These are phyloP conservation scores for Alethe diademata DNA, from an alignment of 2,113 vertebrate species.

Conservation along the genomic window DNA sequence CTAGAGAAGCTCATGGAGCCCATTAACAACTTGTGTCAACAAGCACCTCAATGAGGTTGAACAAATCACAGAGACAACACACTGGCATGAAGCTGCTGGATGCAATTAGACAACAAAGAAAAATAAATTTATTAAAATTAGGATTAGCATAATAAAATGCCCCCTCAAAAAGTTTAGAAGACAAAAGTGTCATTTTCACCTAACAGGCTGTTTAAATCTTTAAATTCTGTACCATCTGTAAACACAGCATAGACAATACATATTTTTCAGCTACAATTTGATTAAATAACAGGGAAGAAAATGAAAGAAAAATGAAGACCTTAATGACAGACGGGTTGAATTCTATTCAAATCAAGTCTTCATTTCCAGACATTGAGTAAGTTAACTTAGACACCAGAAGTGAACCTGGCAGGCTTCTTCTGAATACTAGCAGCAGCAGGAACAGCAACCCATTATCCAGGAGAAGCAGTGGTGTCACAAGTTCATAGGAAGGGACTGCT, in stretches of 20 bases:
- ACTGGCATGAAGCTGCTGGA: background rate
- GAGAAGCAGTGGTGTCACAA: background rate
- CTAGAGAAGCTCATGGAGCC: background rate
- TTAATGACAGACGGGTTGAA: background rate
- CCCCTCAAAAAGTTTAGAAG: background rate
- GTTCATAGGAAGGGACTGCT: background rate
- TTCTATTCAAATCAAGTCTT: background rate
- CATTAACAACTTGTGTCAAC: background rate
- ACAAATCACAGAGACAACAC: background rate
- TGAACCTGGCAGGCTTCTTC: background rate
- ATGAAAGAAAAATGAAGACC: background rate
- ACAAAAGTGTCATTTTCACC: background rate
- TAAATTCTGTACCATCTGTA: background rate
- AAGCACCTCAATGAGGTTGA: background rate
- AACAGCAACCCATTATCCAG: background rate
- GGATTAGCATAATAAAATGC: background rate
- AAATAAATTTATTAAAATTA: background rate
- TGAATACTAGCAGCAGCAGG: background rate
- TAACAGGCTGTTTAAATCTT: background rate
- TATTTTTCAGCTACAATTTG: background rate
- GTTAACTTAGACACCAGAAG: background rate
- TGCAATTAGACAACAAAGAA: background rate
- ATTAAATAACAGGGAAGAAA: background rate
- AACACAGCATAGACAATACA: background rate
- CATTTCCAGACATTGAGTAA: background rate